These are phyloP conservation scores for Tanypteryx hageni DNA, from an alignment of 2,888 invertebrate species.

Conservation along the genomic window DNA sequence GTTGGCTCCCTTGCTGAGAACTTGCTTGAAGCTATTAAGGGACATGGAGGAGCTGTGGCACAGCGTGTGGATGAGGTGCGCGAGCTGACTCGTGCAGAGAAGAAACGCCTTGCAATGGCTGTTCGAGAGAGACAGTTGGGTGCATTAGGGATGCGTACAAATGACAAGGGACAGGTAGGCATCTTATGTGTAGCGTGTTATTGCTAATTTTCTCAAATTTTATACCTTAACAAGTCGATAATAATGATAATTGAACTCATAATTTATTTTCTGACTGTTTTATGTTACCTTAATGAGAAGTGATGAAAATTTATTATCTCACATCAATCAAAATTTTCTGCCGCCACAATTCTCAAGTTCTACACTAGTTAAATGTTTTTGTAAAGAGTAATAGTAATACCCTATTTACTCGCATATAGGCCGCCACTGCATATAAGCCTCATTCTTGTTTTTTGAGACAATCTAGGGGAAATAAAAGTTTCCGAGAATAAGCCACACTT, in stretches of 20 bases:
- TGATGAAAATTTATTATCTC: no score
- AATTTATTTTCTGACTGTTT: no score
- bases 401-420: no score
- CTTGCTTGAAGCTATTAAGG: conserved; percentile 85
- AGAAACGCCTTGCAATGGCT: conserved; percentile 98
- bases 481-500: no score
- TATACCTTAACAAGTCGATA: not conserved
- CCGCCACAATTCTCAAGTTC: no score
- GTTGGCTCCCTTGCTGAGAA: conserved; percentile 98
- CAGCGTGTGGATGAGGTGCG: conserved; percentile 94
- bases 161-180: conserved; percentile 95
- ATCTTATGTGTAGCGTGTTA: not conserved
- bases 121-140: conserved; percentile 97
- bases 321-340: not conserved
- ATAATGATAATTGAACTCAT: not conserved
- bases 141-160: conserved; percentile 95
- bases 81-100: conserved; percentile 95
- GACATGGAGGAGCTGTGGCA: conserved; percentile 78
- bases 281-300: no score
- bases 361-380: no score
- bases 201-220: not conserved
- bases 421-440: no score
- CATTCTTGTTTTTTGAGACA: no score
- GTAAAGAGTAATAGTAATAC: no score
- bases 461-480: no score